phyloP scores from a whole-genome alignment of 2,797 vertebrate genomes.

The Scomberomorus guttatus region DNA sequence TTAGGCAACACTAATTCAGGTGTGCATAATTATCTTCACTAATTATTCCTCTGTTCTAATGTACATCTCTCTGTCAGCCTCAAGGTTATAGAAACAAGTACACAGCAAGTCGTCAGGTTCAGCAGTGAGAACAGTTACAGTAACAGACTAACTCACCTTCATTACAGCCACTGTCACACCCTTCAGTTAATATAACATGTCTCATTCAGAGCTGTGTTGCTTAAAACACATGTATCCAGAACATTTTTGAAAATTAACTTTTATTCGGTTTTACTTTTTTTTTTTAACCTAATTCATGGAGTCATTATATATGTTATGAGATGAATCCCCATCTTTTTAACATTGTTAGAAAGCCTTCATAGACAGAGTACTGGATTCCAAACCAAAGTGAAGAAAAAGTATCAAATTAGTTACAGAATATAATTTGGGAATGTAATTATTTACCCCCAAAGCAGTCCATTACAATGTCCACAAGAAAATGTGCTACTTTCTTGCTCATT shows the following conservation, averaged over 20 bases:
- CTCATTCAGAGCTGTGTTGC: neutral
- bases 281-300: neutral
- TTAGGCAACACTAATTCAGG: conserved; percentile 32
- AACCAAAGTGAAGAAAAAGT: neutral
- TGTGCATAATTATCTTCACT: conserved; percentile 27
- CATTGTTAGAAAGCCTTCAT: neutral
- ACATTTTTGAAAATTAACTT: neutral
- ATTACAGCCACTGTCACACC: neutral
- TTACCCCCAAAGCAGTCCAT: conserved; percentile 5
- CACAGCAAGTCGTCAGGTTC: neutral
- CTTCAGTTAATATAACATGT: neutral
- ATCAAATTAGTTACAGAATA: neutral
- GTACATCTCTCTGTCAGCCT: neutral
- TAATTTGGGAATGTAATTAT: conserved; percentile 37
- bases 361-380: neutral
- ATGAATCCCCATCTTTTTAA: neutral
- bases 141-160: neutral
- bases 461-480: conserved; percentile 4
- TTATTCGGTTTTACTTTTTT: neutral
- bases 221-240: neutral
- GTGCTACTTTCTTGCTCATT: conserved; percentile 13
- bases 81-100: neutral
- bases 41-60: conserved; percentile 14
- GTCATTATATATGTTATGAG: neutral
- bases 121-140: neutral